Base-by-base conservation (phyloP, 2,113 vertebrate species). In the Antigone vipio region DNA sequence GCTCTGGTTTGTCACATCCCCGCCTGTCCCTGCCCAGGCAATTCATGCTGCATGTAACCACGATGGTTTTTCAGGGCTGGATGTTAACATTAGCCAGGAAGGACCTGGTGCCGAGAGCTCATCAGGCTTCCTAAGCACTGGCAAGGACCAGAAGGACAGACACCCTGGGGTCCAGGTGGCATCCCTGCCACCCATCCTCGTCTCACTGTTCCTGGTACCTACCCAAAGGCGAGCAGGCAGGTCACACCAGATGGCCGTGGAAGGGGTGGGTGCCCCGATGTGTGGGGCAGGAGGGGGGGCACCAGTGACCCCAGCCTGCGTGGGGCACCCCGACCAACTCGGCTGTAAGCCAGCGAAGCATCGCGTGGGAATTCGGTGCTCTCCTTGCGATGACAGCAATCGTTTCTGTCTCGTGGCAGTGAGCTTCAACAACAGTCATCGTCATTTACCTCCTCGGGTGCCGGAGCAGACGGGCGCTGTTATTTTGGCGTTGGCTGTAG, bases 401-500 rank as follows among this genome's bases (percentile, higher is more conserved):
- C 5, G 1, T 15, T 79, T 44, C 62, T 45, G 19, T 21, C 40
- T 47, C 34, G 9, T 21, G 56, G 40, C 60, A 71, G 62, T 8
- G 26, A 77, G 22, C 17, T 19, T 50, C 60, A 34, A 3, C 21
- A 55, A 22, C 2, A 60, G 29, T 2, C 29, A 7, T 11, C 22
- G 13, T 34, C 45, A 38, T 82, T 75, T 7, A 12, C 22, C 24
- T 21, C 24, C 63, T 34, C 0, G 0, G 66, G 2, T 12, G 66
- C 56, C 27, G 8, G n/a, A 45, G 58, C 16, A 44, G 55, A 20
- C 6, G 9, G 35, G 40, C 12, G 6, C 29, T 9, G 12, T 15
- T 32, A 5, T 8, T 45, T 56, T 3, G 2, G 32, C 1, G 2
- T 8, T 47, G n/a, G 18, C 1, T 0, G 16, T 1, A 23, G 30